phyloP scores from a whole-genome alignment of 2,888 invertebrate species.

The Nemotelus pantherinus region DNA sequence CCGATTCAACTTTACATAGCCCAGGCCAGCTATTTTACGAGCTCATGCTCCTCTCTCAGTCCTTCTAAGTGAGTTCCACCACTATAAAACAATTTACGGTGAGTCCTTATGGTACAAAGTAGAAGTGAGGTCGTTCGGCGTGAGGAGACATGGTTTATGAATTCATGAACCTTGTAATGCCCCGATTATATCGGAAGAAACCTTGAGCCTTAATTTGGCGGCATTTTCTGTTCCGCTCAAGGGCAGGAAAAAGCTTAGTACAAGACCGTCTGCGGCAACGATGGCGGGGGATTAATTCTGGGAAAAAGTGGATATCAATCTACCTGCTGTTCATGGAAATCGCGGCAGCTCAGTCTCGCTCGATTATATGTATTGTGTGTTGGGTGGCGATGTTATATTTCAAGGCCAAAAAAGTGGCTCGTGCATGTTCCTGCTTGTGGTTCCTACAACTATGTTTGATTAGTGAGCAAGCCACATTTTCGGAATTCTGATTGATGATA shows the following conservation, averaged over 20 bases:
- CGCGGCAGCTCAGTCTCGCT: constrained; percentile 16
- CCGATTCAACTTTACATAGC: constrained; percentile 21
- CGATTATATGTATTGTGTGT: constrained; percentile 28
- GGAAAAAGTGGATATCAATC: too few species aligned
- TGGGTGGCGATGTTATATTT: neutral
- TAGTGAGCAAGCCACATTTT: constrained; percentile 24
- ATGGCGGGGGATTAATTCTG: too few species aligned
- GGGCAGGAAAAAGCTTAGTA: constrained; percentile 12
- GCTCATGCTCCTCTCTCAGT: constrained; percentile 13
- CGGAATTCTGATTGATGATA: constrained; percentile 12
- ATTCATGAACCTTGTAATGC: constrained; percentile 29
- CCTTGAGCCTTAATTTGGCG: constrained; percentile 38
- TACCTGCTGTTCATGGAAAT: neutral
- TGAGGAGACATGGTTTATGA: constrained; percentile 23
- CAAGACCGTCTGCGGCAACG: neutral
- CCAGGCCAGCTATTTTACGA: constrained; percentile 4
- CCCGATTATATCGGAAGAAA: constrained; percentile 31
- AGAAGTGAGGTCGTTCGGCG: neutral
- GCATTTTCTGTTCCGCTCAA: constrained; percentile 41
- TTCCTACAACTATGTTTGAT: constrained; percentile 18
- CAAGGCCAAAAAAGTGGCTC: constrained; percentile 28
- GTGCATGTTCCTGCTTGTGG: neutral
- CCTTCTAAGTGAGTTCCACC: neutral
- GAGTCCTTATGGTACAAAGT: neutral
- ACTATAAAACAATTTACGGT: constrained; percentile 23